These are phyloP conservation scores for Pseudonaja textilis DNA, from an alignment of 2,113 vertebrate genomes.

Conservation along the genomic window DNA sequence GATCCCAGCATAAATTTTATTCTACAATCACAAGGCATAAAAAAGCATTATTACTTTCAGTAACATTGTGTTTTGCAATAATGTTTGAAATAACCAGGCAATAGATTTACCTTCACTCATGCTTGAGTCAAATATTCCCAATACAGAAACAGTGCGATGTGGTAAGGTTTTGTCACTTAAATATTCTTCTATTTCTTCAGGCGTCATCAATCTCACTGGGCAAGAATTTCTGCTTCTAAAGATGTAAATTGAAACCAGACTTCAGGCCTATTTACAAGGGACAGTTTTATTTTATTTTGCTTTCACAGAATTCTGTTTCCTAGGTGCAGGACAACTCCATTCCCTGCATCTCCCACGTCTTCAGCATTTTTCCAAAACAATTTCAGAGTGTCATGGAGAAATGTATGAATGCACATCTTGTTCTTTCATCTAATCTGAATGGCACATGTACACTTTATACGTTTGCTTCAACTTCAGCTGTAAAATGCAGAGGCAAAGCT, in stretches of 20 bases:
- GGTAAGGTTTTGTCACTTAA: conserved; percentile 72
- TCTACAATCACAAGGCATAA: neutral
- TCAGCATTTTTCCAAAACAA: neutral
- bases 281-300: neutral
- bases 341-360: no score
- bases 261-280: fast-evolving
- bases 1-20: neutral
- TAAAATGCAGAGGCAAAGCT: neutral
- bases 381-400: neutral
- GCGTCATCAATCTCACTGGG: conserved; percentile 71
- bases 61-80: neutral
- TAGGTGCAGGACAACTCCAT: neutral
- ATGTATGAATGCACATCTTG: neutral
- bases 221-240: conserved; percentile 67
- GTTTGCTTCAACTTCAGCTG: neutral
- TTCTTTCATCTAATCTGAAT: neutral
- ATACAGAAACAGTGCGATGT: conserved; percentile 59
- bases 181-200: conserved; percentile 80
- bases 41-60: neutral
- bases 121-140: conserved; percentile 80
- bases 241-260: conserved; percentile 9
- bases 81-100: neutral
- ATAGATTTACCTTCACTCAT: conserved; percentile 69
- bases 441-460: neutral
- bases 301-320: neutral